Evolutionary conservation across 1,140 invertebrate species (phyloP), one percentile per base, ranked within the genome.

Genomic region (Bathynomus jamesi): DNA sequence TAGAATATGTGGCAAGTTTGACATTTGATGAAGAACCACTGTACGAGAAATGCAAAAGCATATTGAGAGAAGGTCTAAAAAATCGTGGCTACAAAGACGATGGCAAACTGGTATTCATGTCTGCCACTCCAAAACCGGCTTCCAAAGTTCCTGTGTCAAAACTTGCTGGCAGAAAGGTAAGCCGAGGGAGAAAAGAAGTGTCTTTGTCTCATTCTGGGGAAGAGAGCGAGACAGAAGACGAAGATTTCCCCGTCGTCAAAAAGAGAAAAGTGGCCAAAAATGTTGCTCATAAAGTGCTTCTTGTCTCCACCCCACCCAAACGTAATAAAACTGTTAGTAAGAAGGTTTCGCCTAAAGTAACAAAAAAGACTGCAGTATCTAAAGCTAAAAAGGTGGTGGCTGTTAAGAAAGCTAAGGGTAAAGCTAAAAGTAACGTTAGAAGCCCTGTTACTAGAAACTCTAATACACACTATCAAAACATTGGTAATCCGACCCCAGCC

Each of bases 21-120:
- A 83, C 87, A 62, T 89, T 91, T 80, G 87, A 91, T 75, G 87
- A 90, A 61, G 82, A 82, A 61, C 90, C 92, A 0, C 86, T 93
- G 78, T 94, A 93, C 80, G 82, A 87, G n/a, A 86, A 87, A 74
- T 88, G 89, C 72, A 84, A 86, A 62, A 83, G 85, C 61, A 81
- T 91, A 13, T 88, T 93, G 67, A 80, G 82, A 40, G 81, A 82
- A 62, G 89, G 87, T 7, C 78, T 88, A 24, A 84, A 86, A 79
- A 79, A 81, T 78, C 70, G 78, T 74, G 81, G 82, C 11, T 82
- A 79, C 76, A 73, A 75, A 53, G 79, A 82, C 79, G 72, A 81
- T 78, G 76, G 76, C 68, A 78, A 81, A 70, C 71, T 81, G 62
- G 76, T 79, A 70, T 79, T 82, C 67, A 74, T 74, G 70, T 69